phyloP scores from a whole-genome alignment of 2,113 vertebrate genomes.

The Pseudorectes ferrugineus region DNA sequence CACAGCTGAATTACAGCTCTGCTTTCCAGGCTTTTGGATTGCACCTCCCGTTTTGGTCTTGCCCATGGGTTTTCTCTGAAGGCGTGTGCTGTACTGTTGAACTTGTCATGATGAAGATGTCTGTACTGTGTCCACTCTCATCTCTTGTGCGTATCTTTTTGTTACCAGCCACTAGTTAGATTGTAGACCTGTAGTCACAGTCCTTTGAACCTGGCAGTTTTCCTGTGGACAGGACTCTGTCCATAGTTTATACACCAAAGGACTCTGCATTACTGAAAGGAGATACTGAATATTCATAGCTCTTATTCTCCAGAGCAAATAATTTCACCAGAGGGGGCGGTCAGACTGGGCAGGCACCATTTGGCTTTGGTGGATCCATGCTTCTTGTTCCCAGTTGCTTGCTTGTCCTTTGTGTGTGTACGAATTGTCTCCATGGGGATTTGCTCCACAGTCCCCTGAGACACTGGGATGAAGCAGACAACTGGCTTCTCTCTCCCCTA shows the following conservation, averaged over 20 bases:
- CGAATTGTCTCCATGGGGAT: rapidly evolving
- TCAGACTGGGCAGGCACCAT: neutral
- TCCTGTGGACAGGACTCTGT: neutral
- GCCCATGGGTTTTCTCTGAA: neutral
- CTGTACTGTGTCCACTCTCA: neutral
- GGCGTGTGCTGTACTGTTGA: neutral
- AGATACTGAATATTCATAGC: neutral
- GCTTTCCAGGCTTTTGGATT: neutral
- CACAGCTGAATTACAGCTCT: neutral
- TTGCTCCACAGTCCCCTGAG: neutral
- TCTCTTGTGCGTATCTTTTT: neutral
- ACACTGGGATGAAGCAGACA: neutral
- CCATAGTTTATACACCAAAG: neutral
- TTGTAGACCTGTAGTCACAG: neutral
- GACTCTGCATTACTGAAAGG: neutral
- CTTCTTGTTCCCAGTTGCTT: neutral
- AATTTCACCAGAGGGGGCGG: neutral
- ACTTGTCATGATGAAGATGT: neutral
- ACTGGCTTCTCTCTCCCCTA: neutral
- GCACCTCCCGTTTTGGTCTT: neutral
- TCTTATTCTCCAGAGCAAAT: neutral
- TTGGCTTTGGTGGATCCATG: neutral
- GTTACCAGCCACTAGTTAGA: neutral
- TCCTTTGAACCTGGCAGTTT: neutral
- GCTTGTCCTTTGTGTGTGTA: neutral